phyloP scores from a whole-genome alignment of 1,140 invertebrate species.

The Heliconius hermathena region DNA sequence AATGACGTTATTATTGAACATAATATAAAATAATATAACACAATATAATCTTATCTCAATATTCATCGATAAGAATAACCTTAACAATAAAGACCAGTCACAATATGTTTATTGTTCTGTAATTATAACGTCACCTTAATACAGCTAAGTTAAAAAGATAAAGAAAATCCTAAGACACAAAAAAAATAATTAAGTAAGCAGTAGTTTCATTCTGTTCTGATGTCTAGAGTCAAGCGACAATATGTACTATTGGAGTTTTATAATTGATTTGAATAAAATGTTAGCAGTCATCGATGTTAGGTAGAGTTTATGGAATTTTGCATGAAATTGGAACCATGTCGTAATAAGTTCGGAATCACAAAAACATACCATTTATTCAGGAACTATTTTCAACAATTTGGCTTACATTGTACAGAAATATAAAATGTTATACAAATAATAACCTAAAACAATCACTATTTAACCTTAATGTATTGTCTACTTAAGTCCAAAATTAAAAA shows the following conservation, averaged over 20 bases:
- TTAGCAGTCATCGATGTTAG: neutral
- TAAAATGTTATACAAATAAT: too few relatives aligned
- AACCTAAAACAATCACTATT: too few relatives aligned
- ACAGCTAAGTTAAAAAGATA: neutral
- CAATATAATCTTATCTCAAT: slow-evolving; percentile 23
- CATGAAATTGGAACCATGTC: neutral
- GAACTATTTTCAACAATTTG: too few relatives aligned
- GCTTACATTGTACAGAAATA: too few relatives aligned
- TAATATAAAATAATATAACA: neutral
- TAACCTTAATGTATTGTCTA: too few relatives aligned
- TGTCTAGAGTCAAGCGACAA: too few relatives aligned
- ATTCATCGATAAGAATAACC: slow-evolving; percentile 27
- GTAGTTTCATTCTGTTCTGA: too few relatives aligned
- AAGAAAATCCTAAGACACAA: neutral
- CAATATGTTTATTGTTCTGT: slow-evolving; percentile 27
- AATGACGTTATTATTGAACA: slow-evolving; percentile 17
- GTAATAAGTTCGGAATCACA: neutral
- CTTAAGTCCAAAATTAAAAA: too few relatives aligned
- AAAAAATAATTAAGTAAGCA: neutral
- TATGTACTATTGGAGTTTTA: too few relatives aligned
- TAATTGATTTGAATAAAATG: neutral
- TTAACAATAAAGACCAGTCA: slow-evolving; percentile 26
- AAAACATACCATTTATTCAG: too few relatives aligned
- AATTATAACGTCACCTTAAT: slow-evolving; percentile 18
- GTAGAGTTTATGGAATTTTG: neutral